These are phyloP conservation scores for Micromys minutus DNA, from an alignment of 2,113 vertebrate species.

Conservation along the genomic window DNA sequence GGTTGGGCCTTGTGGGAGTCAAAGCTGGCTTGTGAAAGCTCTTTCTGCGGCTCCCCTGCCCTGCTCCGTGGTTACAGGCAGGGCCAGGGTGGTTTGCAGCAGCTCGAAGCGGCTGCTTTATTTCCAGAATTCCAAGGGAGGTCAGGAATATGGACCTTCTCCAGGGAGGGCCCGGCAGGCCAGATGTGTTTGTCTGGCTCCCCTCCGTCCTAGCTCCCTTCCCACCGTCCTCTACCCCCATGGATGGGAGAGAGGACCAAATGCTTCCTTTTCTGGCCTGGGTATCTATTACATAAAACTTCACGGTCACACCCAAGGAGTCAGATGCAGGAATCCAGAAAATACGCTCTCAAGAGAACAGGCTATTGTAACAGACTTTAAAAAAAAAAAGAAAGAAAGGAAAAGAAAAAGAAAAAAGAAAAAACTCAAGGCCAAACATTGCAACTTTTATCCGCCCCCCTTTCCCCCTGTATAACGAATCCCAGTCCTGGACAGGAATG, in stretches of 20 bases:
- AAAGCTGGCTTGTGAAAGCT: not conserved
- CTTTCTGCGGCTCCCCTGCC: not conserved
- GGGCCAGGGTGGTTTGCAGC: not conserved
- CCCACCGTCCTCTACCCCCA: not conserved
- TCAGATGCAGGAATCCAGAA: not conserved
- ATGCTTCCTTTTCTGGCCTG: not conserved
- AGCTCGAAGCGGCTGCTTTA: not conserved
- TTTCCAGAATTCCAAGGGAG: not conserved
- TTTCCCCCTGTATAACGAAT: not conserved
- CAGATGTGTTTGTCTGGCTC: not conserved
- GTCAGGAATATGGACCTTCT: not conserved
- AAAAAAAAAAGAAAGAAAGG: no score
- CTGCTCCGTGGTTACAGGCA: not conserved
- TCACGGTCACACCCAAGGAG: not conserved
- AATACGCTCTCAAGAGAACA: not conserved
- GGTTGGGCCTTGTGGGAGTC: not conserved
- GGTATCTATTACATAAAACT: not conserved
- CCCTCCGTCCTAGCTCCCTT: not conserved
- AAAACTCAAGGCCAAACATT: not conserved
- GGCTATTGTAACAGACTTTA: not conserved
- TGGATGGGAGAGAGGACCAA: not conserved
- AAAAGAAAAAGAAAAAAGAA: no score
- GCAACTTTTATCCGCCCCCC: no score
- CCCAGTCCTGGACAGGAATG: not conserved
- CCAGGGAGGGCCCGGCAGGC: not conserved